Evolutionary conservation across 2,888 invertebrate species (phyloP).

Genomic region (Saturnia japonica): DNA sequence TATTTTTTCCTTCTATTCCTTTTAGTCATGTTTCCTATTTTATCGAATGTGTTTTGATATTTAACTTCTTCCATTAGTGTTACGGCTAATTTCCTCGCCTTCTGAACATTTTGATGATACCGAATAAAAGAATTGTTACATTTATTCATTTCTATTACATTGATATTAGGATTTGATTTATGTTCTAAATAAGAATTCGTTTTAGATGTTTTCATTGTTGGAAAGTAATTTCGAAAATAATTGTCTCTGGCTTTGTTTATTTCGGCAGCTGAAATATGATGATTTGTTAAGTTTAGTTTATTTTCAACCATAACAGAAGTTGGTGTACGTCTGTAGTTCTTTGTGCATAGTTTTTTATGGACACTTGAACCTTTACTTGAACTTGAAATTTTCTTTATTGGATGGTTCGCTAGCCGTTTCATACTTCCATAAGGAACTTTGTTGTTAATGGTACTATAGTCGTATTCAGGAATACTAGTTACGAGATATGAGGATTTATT

Average conservation of each 20-base stretch:
- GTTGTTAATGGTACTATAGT: conserved; percentile 34
- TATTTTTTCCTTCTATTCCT: conserved; percentile 21
- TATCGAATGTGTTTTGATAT: conserved; percentile 6
- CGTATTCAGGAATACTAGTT: conserved; percentile 54
- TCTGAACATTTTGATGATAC: conserved; percentile 39
- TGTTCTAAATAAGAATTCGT: conserved; percentile 24
- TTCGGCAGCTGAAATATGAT: conserved; percentile 41
- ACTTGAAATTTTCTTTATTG: conserved; percentile 20
- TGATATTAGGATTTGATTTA: conserved; percentile 6
- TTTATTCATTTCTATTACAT: background rate
- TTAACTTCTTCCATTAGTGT: conserved; percentile 41
- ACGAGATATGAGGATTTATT: conserved; percentile 65
- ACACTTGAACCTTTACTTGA: background rate
- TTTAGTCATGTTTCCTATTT: background rate
- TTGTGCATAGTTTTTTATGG: background rate
- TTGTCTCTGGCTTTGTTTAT: conserved; percentile 62
- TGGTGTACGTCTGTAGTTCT: conserved; percentile 15
- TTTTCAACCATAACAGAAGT: conserved; percentile 42
- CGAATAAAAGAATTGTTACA: background rate
- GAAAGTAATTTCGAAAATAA: conserved; percentile 57
- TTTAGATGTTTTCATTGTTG: conserved; percentile 41
- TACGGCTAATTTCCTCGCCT: conserved; percentile 55
- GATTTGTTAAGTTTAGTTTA: conserved; percentile 36
- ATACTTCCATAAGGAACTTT: conserved; percentile 19
- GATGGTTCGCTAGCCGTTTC: conserved; percentile 28